Percentiles rank a stretch among this genome's conserved stretches.
Conservation (phyloP, 1,140 invertebrate genomes). For the Lordiphosa collinella region DNA sequence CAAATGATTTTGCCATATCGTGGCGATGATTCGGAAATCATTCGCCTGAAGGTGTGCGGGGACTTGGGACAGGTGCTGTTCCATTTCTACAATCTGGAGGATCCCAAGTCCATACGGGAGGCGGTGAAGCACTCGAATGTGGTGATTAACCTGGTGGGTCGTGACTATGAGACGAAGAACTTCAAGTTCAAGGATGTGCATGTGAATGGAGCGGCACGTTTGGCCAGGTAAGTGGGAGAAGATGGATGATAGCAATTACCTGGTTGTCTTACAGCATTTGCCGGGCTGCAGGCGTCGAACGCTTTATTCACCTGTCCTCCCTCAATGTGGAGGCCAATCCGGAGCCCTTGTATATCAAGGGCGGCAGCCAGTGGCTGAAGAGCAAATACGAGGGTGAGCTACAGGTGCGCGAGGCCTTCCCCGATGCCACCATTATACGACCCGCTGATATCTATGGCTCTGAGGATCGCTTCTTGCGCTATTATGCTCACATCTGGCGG, state of each 20-base stretch:
- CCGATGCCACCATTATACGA: slow-evolving; percentile 95
- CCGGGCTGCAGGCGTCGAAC: slow-evolving; percentile 88
- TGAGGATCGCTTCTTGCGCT: slow-evolving; percentile 91
- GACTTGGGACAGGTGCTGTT: slow-evolving; percentile 98
- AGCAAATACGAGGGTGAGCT: slow-evolving; percentile 91
- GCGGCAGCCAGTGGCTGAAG: slow-evolving; percentile 85
- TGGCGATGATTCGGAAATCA: slow-evolving; percentile 89
- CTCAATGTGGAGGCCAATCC: slow-evolving; percentile 86
- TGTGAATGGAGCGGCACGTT: slow-evolving; percentile 85
- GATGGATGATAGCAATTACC: not conserved
- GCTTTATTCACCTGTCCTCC: slow-evolving; percentile 91
- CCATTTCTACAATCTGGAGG: slow-evolving; percentile 90
- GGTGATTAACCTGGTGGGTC: slow-evolving; percentile 96
- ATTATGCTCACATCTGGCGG: slow-evolving; percentile 82
- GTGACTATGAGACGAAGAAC: slow-evolving; percentile 95
- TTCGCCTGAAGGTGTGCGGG: slow-evolving; percentile 90
- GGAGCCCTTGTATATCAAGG: slow-evolving; percentile 83
- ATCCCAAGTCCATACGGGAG: slow-evolving; percentile 93
- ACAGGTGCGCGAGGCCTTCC: slow-evolving; percentile 96
- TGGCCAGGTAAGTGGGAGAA: slow-evolving; percentile 83
- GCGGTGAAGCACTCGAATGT: slow-evolving; percentile 97
- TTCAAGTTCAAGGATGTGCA: slow-evolving; percentile 91
- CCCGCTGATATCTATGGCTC: slow-evolving; percentile 95
- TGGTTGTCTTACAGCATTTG: slow-evolving; percentile 82
- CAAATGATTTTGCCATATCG: slow-evolving; percentile 96